These are phyloP conservation scores for Scaptodrosophila lebanonensis DNA, from an alignment of 1,140 invertebrate species.

Conservation along the genomic window DNA sequence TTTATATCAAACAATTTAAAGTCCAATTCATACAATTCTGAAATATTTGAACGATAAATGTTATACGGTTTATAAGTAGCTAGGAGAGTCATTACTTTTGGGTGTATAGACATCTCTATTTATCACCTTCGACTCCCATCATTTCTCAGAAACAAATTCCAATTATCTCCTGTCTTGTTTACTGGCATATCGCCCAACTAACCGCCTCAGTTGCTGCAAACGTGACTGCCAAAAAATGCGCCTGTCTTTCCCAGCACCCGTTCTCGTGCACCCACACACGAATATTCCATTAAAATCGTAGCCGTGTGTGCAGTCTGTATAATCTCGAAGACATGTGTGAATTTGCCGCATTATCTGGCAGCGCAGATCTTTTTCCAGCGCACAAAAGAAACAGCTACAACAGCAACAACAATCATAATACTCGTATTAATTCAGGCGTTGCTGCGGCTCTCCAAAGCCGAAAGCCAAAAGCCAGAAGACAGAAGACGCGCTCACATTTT, in stretches of 20 bases:
- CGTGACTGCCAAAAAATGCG: constrained; percentile 43
- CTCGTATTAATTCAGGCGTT: constrained; percentile 24
- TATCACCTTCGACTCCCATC: too few species aligned
- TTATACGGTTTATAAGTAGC: too few species aligned
- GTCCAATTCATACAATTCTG: too few species aligned
- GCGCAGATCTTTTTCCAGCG: constrained; percentile 42
- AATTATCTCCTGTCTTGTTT: too few species aligned
- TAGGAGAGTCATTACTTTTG: too few species aligned
- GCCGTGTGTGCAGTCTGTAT: constrained; percentile 64
- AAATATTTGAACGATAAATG: too few species aligned
- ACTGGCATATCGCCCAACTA: too few species aligned
- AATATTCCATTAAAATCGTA: constrained; percentile 39
- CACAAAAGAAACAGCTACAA: constrained; percentile 24
- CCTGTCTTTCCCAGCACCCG: too few species aligned
- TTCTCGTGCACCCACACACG: constrained; percentile 21
- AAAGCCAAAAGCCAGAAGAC: background rate
- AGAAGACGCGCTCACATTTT: constrained; percentile 18
- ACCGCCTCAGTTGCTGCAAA: constrained; percentile 35
- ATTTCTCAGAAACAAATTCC: too few species aligned
- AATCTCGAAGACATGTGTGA: constrained; percentile 71
- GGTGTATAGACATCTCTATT: too few species aligned
- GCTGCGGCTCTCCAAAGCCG: constrained; percentile 22
- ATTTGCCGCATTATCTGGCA: constrained; percentile 54
- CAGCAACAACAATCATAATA: constrained; percentile 15
- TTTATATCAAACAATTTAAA: too few species aligned